These are phyloP conservation scores for Pogonomyrmex barbatus DNA, from an alignment of 1,140 invertebrate genomes.

Conservation along the genomic window DNA sequence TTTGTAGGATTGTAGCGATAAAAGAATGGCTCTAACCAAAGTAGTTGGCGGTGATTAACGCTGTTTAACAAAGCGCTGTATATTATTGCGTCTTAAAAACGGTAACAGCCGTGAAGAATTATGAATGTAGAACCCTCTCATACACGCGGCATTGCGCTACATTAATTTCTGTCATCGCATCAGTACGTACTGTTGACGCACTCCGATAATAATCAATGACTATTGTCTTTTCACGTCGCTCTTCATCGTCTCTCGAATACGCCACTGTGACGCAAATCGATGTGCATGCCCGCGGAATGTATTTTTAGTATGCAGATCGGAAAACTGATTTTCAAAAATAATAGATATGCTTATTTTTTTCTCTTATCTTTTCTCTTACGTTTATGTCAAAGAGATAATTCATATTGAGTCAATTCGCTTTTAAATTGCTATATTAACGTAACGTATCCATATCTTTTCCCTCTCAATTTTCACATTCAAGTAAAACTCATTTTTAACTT, in stretches of 20 bases:
- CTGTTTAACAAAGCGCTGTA: constrained; percentile 69
- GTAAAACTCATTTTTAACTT: neutral
- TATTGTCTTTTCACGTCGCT: neutral
- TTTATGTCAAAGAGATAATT: constrained; percentile 18
- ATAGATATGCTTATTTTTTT: neutral
- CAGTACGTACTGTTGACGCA: neutral
- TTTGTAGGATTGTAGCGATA: constrained; percentile 6
- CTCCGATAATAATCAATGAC: neutral
- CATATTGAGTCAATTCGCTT: neutral
- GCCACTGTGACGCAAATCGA: neutral
- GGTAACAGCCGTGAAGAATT: constrained; percentile 25
- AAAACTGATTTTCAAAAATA: neutral
- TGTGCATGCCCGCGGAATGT: neutral
- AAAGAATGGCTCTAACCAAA: neutral
- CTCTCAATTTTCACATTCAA: neutral
- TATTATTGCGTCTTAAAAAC: constrained; percentile 63
- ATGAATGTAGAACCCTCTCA: neutral
- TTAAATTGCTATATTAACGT: neutral
- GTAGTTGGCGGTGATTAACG: constrained; percentile 74
- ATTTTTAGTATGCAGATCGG: neutral
- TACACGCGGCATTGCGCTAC: neutral
- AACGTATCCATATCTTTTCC: neutral
- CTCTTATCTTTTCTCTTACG: neutral
- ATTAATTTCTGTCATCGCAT: constrained; percentile 18
- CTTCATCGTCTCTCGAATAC: neutral